These are phyloP conservation scores for Drosophila malerkotliana DNA, from an alignment of 1,140 invertebrate genomes.

Conservation along the genomic window DNA sequence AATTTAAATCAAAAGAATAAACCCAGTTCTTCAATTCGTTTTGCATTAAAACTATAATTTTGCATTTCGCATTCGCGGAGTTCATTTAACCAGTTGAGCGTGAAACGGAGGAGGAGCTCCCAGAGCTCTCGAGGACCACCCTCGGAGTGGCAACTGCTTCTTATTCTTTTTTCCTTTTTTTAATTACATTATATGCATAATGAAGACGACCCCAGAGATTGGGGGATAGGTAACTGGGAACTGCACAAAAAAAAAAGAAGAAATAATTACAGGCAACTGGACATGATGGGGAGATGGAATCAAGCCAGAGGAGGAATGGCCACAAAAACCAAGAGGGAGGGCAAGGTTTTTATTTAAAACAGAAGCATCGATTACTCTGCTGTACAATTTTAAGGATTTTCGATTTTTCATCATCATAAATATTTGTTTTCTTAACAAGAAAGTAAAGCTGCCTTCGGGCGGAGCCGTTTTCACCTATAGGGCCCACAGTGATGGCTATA, in stretches of 20 bases:
- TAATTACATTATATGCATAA: slow-evolving; percentile 79
- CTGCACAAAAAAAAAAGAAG: slow-evolving; percentile 35
- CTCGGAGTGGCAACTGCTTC: slow-evolving; percentile 22
- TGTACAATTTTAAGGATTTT: background rate
- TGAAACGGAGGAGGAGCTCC: slow-evolving; percentile 13
- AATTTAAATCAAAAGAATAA: slow-evolving; percentile 14
- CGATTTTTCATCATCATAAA: background rate
- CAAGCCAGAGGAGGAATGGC: slow-evolving; percentile 45
- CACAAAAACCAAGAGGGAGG: background rate
- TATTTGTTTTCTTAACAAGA: no score
- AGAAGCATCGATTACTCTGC: background rate
- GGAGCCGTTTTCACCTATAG: no score
- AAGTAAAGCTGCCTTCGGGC: no score
- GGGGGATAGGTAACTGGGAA: slow-evolving; percentile 28
- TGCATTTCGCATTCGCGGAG: background rate
- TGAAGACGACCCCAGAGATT: slow-evolving; percentile 61
- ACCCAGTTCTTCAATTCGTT: slow-evolving; percentile 9
- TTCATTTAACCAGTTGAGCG: slow-evolving; percentile 44
- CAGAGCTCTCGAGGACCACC: slow-evolving; percentile 32
- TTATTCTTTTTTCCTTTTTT: slow-evolving; percentile 53
- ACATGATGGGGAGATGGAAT: slow-evolving; percentile 65
- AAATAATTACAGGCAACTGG: slow-evolving; percentile 72
- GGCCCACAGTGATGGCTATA: no score
- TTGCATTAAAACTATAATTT: slow-evolving; percentile 22
- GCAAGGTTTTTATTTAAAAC: background rate